These are phyloP conservation scores for Telmatochromis brachygnathus DNA, from an alignment of 2,113 vertebrate genomes.

Conservation along the genomic window DNA sequence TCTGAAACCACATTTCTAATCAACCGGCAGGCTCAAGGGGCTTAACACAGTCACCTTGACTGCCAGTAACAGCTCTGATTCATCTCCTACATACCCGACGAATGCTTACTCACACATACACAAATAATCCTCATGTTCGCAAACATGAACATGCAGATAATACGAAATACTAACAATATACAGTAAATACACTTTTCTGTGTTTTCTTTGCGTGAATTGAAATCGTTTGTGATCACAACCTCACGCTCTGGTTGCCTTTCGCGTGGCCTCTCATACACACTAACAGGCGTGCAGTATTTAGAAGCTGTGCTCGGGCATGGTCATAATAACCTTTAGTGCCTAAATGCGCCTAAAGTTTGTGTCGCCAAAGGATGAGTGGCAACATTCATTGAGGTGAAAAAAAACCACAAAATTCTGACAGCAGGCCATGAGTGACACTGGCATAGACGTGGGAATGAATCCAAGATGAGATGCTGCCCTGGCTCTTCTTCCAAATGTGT, in stretches of 20 bases:
- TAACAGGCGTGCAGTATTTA: background rate
- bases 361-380: background rate
- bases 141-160: background rate
- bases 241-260: background rate
- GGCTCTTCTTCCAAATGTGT: background rate
- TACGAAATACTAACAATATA: background rate
- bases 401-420: background rate
- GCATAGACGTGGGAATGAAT: background rate
- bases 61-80: conserved; percentile 17
- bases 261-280: background rate
- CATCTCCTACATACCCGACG: background rate
- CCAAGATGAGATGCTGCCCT: background rate
- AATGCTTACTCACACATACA: background rate
- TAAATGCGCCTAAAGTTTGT: background rate
- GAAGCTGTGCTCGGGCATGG: background rate
- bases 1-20: conserved; percentile 38
- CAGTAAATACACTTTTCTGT: background rate
- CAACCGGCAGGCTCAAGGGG: conserved; percentile 8
- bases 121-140: background rate
- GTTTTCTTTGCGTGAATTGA: background rate
- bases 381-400: background rate
- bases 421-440: background rate
- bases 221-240: background rate
- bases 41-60: conserved; percentile 30
- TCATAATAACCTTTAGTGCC: background rate